These are phyloP conservation scores for Papilio aristodemus DNA, from an alignment of 1,140 invertebrate species.

Conservation along the genomic window DNA sequence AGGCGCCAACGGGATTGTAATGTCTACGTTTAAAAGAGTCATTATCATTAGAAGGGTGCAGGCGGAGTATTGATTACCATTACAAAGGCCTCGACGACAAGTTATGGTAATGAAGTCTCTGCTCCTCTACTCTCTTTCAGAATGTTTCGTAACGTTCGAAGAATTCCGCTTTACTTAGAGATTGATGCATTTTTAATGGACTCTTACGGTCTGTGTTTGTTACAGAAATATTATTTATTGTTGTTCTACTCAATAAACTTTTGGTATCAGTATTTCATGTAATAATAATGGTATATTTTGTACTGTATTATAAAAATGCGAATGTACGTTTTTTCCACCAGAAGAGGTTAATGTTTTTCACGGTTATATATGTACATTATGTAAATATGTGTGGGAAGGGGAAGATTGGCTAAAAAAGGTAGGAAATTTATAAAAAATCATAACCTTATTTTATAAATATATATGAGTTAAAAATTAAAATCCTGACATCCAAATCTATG, in stretches of 20 bases:
- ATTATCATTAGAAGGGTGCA: conserved; percentile 36
- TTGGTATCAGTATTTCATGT: not conserved
- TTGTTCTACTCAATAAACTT: not conserved
- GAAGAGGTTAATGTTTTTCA: too few relatives aligned
- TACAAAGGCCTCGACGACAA: conserved; percentile 35
- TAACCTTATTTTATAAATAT: too few relatives aligned
- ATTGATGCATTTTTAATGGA: conserved; percentile 31
- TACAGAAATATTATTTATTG: conserved; percentile 12
- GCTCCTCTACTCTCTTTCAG: conserved; percentile 7
- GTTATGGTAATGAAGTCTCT: conserved; percentile 40
- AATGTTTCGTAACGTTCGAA: conserved; percentile 40
- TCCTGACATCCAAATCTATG: too few relatives aligned
- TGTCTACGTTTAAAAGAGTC: conserved; percentile 25
- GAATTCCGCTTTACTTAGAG: conserved; percentile 31
- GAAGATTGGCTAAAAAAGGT: too few relatives aligned
- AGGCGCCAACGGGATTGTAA: conserved; percentile 28
- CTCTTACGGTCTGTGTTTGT: not conserved
- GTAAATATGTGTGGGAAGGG: too few relatives aligned
- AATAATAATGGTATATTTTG: not conserved
- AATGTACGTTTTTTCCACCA: too few relatives aligned
- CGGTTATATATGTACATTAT: too few relatives aligned
- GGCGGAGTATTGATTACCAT: conserved; percentile 39
- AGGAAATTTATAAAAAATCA: too few relatives aligned
- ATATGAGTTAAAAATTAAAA: too few relatives aligned
- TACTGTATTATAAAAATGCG: too few relatives aligned